Evolutionary conservation across 2,888 invertebrate genomes (phyloP), one percentile per base, ranked within the genome.

Genomic region (Xanthorhoe spadicearia): DNA sequence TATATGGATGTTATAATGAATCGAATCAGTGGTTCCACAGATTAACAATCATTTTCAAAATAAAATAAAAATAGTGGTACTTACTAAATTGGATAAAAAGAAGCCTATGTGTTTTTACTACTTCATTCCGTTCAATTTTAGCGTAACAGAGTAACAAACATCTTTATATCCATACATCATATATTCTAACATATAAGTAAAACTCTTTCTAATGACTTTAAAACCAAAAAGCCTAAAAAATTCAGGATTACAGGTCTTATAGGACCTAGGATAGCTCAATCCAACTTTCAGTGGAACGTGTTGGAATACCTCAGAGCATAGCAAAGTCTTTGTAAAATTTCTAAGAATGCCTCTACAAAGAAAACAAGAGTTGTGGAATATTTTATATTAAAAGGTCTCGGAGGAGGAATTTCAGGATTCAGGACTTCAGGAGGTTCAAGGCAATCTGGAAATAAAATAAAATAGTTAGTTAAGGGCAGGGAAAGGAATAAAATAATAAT

Each of bases 301-400:
- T 17, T 48, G 15, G 17, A 48, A 48, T 38, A 38, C 28, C 35
- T 56, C 46, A 2, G 28, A 48, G 15, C 23, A 23, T 23, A n/a
- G 13, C 28, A 7, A n/a, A 32, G 28, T 49, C 2, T 32, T 17
- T 38, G 19, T 15, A n/a, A 43, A 52, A 53, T 52, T 55, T 62
- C 59, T 15, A 5, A 15, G 61, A 66, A 60, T 32, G 43, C 51
- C 19, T 61, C 7, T 32, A 32, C 52, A 64, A 66, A 71, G 67
- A 61, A 64, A 68, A 66, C 61, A 50, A 19, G 23, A 58, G 61
- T 69, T 64, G 23, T 19, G 50, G 46, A 64, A 59, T 38, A 61
- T 65, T 66, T 66, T 64, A 15, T 65, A 56, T 49, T 63, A 60
- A 66, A 61, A 54, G 58, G 17, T 46, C 32, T 53, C 17, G 8